These are phyloP conservation scores for Adelges cooleyi DNA, from an alignment of 1,140 invertebrate genomes.

Conservation along the genomic window DNA sequence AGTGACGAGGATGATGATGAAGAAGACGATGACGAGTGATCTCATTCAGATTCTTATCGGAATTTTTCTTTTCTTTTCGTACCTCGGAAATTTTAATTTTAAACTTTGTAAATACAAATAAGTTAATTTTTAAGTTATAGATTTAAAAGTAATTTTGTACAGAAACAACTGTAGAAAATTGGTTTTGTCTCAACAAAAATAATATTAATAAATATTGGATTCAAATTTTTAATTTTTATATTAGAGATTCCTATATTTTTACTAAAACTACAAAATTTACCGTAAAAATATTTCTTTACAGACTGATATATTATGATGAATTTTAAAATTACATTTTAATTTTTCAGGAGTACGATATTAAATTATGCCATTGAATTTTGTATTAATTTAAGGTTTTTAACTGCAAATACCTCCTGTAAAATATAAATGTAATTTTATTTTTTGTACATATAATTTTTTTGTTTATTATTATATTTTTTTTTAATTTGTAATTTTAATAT, in stretches of 20 bases:
- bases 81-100: constrained; percentile 25
- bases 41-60: constrained; percentile 15
- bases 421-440: constrained; percentile 28
- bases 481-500: constrained; percentile 25
- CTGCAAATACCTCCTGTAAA: constrained; percentile 18
- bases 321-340: constrained; percentile 29
- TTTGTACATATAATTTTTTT: constrained; percentile 28
- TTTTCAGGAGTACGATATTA: constrained; percentile 27
- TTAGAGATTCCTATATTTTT: constrained; percentile 29
- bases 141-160: constrained; percentile 28
- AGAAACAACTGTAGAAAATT: constrained; percentile 27
- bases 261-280: constrained; percentile 29
- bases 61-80: constrained; percentile 27
- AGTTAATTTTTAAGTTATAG: constrained; percentile 23
- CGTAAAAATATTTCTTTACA: constrained; percentile 29
- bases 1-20: constrained; percentile 48
- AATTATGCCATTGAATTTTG: constrained; percentile 27
- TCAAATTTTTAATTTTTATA: constrained; percentile 29
- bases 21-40: constrained; percentile 40
- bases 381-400: constrained; percentile 25
- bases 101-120: constrained; percentile 26
- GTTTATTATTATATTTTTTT: constrained; percentile 24
- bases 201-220: constrained; percentile 27
- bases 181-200: constrained; percentile 28
- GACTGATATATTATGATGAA: constrained; percentile 29